phyloP scores from a whole-genome alignment of 2,797 vertebrate genomes.

The Melanitta fusca region DNA sequence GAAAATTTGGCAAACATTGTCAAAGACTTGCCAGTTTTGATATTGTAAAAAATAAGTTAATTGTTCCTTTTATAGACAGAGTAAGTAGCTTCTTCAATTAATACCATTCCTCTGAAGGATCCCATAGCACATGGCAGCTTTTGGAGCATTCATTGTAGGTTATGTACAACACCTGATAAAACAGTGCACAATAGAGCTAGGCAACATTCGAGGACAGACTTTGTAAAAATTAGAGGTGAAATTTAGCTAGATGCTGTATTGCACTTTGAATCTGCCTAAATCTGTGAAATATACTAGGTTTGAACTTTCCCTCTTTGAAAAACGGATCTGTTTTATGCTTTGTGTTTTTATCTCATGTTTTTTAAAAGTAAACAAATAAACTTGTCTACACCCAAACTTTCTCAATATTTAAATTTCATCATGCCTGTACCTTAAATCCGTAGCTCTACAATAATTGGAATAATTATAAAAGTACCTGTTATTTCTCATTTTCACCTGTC shows the following conservation, averaged over 20 bases:
- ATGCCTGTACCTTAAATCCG: neutral
- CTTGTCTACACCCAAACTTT: neutral
- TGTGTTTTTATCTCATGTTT: neutral
- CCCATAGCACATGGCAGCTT: neutral
- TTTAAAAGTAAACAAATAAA: neutral
- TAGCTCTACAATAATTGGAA: neutral
- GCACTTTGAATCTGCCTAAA: neutral
- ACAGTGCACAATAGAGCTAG: rapidly evolving
- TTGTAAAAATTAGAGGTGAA: neutral
- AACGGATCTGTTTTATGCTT: neutral
- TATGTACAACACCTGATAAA: rapidly evolving
- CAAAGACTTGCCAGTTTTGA: neutral
- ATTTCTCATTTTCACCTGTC: neutral
- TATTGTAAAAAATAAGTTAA: neutral
- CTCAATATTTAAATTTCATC: neutral
- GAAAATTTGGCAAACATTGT: neutral
- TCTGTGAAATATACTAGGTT: neutral
- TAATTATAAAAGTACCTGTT: neutral
- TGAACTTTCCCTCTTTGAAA: neutral
- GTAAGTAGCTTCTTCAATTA: neutral
- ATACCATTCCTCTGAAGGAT: neutral
- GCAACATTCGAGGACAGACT: neutral
- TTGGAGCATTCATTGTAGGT: neutral
- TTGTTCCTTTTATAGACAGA: neutral
- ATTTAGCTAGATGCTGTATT: neutral